Conservation (phyloP, 2,113 vertebrate species). For the Cairina moschata region DNA sequence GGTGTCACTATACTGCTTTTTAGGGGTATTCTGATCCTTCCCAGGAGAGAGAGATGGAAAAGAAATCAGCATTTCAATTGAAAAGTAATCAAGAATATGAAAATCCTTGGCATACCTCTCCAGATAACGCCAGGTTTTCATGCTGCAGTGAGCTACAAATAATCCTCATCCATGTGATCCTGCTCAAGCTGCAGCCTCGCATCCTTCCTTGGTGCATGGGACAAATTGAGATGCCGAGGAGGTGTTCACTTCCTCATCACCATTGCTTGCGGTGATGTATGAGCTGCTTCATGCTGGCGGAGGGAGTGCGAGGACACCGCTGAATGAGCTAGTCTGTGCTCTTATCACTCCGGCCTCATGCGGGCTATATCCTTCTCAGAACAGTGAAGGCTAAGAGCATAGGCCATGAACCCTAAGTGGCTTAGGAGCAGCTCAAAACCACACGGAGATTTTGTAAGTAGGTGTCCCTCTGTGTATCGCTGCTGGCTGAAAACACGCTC, state of each 20-base stretch:
- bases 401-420: neutral
- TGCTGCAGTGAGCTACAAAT: neutral
- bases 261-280: neutral
- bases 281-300: neutral
- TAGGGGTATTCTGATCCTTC: neutral
- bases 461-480: accelerated
- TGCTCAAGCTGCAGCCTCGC: neutral
- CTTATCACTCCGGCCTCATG: neutral
- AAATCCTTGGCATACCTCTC: neutral
- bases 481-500: neutral
- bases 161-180: neutral
- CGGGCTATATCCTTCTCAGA: neutral
- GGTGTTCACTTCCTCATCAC: neutral
- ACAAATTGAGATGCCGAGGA: neutral
- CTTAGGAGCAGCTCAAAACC: neutral
- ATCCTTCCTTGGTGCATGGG: neutral
- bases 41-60: neutral
- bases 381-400: neutral
- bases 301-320: neutral
- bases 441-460: neutral
- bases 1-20: neutral
- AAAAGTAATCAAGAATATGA: neutral
- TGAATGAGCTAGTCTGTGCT: neutral
- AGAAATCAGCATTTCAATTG: neutral
- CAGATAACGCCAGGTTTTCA: neutral